Evolutionary conservation across 2,113 vertebrate species (phyloP), one percentile per base, ranked within the genome.

Genomic region (Paramormyrops kingsleyae): DNA sequence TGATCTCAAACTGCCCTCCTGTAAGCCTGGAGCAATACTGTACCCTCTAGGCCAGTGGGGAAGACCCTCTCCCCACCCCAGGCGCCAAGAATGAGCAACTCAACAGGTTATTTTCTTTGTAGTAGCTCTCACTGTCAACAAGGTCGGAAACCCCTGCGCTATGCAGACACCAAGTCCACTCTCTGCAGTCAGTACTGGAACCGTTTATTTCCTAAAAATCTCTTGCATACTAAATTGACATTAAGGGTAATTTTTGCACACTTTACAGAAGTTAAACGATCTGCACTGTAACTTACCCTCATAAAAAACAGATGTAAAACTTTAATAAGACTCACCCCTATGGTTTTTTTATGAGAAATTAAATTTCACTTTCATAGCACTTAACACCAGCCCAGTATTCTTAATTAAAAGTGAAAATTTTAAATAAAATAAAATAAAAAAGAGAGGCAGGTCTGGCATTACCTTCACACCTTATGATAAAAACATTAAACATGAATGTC

Each of bases 311-410:
- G 24, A 85, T 46, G 46, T 12, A 85, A n/a, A 85, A 85, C 42
- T 12, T 85, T 49, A 84, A 17, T 84, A 49, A 85, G 83, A 85
- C 44, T 46, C 21, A 13, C 27, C 5, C 27, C 39, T 27, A 21
- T 70, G 13, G 1, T 35, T 74, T 47, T 24, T 46, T 24, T 49
- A 15, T 27, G n/a, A 53, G 42, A 50, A 74, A 89, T 10, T 80
- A 52, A 47, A 52, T 89, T 89, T 35, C 70, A 83, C 77, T 53
- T 56, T 83, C 89, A 62, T 39, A 31, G 49, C 74, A 39, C n/a
- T 84, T 31, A 89, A 83, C 50, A 59, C 49, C 42, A 44, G 35
- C 27, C 15, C 46, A 66, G 88, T 56, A 47, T n/a, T 42, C 31
- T 84, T 59, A 19, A 39, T 70, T 46, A 24, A 47, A 15, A 5